phyloP scores from a whole-genome alignment of 2,113 vertebrate species.

The Siniperca chuatsi region DNA sequence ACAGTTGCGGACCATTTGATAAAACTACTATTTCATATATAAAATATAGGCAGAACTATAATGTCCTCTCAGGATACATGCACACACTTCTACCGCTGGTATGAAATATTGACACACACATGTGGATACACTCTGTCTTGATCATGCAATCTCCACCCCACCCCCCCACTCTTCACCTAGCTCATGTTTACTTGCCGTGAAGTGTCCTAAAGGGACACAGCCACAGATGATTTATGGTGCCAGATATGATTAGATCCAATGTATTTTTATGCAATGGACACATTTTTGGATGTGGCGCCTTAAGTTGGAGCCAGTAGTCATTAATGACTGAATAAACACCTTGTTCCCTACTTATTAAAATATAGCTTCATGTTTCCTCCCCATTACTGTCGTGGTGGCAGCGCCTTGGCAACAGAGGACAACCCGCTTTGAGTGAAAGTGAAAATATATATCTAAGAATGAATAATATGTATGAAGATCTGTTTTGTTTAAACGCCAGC shows the following conservation, averaged over 20 bases:
- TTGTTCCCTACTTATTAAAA: constrained; percentile 52
- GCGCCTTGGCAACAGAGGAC: constrained; percentile 50
- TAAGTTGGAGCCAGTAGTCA: constrained; percentile 68
- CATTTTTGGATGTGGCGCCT: constrained; percentile 53
- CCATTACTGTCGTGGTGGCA: constrained; percentile 50
- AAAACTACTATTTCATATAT: constrained; percentile 56
- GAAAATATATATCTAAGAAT: constrained; percentile 69
- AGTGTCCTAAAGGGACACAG: constrained; percentile 72
- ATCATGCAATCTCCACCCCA: constrained; percentile 10
- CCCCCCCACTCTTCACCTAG: constrained; percentile 38
- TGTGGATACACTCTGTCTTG: constrained; percentile 44
- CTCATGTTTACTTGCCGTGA: constrained; percentile 62
- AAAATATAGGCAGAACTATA: constrained; percentile 25
- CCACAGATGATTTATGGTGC: constrained; percentile 68
- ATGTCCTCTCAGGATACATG: constrained; percentile 22
- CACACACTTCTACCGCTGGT: not conserved
- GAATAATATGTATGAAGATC: constrained; percentile 36
- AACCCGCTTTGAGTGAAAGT: constrained; percentile 39
- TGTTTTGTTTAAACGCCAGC: constrained; percentile 44
- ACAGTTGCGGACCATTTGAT: constrained; percentile 45
- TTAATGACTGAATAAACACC: constrained; percentile 65
- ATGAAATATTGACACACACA: constrained; percentile 46
- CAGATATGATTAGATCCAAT: constrained; percentile 73
- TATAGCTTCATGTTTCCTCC: constrained; percentile 58
- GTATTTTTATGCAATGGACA: constrained; percentile 68